Evolutionary conservation across 2,113 vertebrate species (phyloP), one percentile per base, ranked within the genome.

Genomic region (Thamnophis sirtalis): DNA sequence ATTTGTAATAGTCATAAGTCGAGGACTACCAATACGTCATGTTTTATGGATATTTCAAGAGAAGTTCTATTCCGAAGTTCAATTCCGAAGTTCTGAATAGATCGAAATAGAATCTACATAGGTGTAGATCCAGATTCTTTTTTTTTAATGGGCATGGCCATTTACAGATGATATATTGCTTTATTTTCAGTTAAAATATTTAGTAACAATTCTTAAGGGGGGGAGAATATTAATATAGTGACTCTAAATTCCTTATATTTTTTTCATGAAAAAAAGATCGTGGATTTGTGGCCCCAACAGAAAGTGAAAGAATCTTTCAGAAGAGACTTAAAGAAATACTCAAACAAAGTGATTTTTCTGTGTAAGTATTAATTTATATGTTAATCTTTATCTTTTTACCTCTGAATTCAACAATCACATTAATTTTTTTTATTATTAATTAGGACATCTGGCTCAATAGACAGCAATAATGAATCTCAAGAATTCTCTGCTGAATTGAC

Each of bases 291-390:
- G 94, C 97, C 86, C 92, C 96, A 91, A 98, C 98, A 89, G 99
- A 99, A 95, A 99, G 98, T 93, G 99, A 99, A 97, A 98, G 97
- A 90, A 96, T 98, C 94, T 99, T 99, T 97, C 97, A 99, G 98
- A 99, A 98, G 97, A 98, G 98, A 94, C 97, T 99, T 92, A 98
- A 98, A 96, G 98, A 99, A 97, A 98, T 99, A 94, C 98, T 99
- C 95, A 98, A 97, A 96, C 98, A 99, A 96, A 98, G 98, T 94
- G 97, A 99, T 92, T 99, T 99, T 96, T 98, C 98, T 93, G 96
- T 99, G 99, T 99, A 98, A 99, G 99, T 98, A 89, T 56, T 95
- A 93, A 95, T 93, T 94, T 92, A 90, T 94, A 22, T 96, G 11
- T 92, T 55, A 94, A 17, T 96, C 94, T 96, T 43, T 92, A 93